Evolutionary conservation across 2,888 invertebrate genomes (phyloP).

Genomic region (Athripsodes cinereus): DNA sequence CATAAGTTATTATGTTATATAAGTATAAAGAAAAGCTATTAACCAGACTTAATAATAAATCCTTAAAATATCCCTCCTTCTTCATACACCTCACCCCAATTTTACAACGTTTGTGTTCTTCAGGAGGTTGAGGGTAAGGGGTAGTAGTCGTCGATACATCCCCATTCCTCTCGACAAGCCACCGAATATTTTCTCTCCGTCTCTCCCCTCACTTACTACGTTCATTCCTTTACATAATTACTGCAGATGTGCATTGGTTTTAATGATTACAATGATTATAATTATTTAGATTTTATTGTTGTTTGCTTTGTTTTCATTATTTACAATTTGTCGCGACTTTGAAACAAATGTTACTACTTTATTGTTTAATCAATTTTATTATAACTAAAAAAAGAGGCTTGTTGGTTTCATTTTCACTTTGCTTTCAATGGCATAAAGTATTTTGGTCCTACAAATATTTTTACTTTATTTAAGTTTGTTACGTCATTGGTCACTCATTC

Average conservation of each 20-base stretch:
- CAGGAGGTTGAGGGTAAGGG: no score
- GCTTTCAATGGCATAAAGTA: no score
- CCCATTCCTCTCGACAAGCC: neutral
- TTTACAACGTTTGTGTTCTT: neutral
- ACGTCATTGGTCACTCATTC: no score
- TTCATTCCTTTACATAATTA: constrained; percentile 3
- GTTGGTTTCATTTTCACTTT: no score
- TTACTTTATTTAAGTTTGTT: no score
- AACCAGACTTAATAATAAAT: constrained; percentile 25
- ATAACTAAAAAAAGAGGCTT: no score
- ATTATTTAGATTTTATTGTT: neutral
- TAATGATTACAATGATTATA: neutral
- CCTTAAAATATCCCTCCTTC: constrained; percentile 23
- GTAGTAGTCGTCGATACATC: constrained; percentile 2
- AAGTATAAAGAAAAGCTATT: constrained; percentile 23
- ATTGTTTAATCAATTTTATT: no score
- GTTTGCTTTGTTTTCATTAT: neutral
- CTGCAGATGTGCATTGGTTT: constrained; percentile 1
- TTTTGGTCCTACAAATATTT: no score
- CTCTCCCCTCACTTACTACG: constrained; percentile 1
- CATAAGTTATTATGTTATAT: neutral
- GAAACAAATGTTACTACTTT: no score
- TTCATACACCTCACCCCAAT: neutral
- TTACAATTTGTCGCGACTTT: neutral
- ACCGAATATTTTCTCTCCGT: neutral